Base-by-base conservation (phyloP, 2,888 invertebrate species). In the Morpho helenor region DNA sequence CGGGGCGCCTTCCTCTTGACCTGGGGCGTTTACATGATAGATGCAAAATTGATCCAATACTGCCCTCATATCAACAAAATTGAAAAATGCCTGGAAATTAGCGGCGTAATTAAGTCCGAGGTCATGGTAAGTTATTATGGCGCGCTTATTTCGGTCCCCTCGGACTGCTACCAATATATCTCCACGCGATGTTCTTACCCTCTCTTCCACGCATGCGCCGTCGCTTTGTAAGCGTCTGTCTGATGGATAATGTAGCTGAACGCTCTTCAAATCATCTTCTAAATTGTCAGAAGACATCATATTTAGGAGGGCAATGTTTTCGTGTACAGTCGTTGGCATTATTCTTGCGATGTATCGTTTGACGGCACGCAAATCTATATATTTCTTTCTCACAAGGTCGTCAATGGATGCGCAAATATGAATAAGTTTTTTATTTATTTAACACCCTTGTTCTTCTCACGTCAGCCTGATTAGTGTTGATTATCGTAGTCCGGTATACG, bases 121-220 rank as follows among this genome's bases (percentile, higher is more conserved):
- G 93, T 99, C 99, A 90, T 99, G 99, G 91, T 98, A 99, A 68
- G 99, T 99, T 76, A 99, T 74, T 75, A 99, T 98, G 70, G 98
- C 97, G 66, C 96, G 97, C 87, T 97, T 98, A 72, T 93, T 93
- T 70, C 96, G 93, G 84, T 98, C 96, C 65, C 99, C 99, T 84
- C 98, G 97, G 71, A 99, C 95, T 62, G 98, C 97, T 60, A 99
- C 98, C 74, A 97, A 93, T 72, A 99, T 91, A 72, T 95, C 95
- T 65, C 99, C 99, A 82, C 95, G 95, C 77, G 96, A 96, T 55
- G 98, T 98, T 82, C 96, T 95, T 71, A 99, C 96, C 77, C 96
- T 93, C 73, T 96, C 95, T 68, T 91, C 91, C 65, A 86, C 86
- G 88, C 89, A 90, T 87, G 89, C 89, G 89, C 87, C 88, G 75